Conservation (phyloP, 2,888 invertebrate genomes). For the Mesoligia furuncula region DNA sequence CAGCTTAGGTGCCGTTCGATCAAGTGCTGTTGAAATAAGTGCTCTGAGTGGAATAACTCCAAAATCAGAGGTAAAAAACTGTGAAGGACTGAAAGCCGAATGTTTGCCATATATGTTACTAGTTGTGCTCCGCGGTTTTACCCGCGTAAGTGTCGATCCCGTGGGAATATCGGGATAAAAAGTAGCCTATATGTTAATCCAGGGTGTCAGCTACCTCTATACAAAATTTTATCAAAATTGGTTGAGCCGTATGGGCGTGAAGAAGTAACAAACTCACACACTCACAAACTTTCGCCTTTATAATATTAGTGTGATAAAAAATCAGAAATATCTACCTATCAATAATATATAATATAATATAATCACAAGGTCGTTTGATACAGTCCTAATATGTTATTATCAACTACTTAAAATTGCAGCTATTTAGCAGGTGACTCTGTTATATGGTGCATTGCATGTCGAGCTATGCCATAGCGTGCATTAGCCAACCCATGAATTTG, state of each 20-base stretch:
- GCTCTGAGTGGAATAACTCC: background rate
- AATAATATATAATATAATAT: too few relatives aligned
- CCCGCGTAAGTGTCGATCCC: too few relatives aligned
- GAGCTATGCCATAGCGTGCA: constrained; percentile 43
- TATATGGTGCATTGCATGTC: constrained; percentile 54
- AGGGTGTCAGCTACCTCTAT: too few relatives aligned
- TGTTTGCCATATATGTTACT: too few relatives aligned
- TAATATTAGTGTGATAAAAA: too few relatives aligned
- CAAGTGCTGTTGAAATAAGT: background rate
- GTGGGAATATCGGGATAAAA: too few relatives aligned
- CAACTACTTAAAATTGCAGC: constrained; percentile 43
- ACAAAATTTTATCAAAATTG: too few relatives aligned
- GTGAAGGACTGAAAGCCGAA: background rate
- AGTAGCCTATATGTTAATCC: too few relatives aligned
- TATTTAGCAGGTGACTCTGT: constrained; percentile 24
- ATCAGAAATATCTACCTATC: background rate
- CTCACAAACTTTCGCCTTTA: too few relatives aligned
- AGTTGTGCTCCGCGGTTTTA: too few relatives aligned
- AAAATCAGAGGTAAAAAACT: background rate
- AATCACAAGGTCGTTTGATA: constrained; percentile 6
- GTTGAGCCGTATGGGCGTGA: too few relatives aligned
- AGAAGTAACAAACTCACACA: too few relatives aligned
- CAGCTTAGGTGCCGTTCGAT: background rate
- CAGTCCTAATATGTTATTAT: background rate
- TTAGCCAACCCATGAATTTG: constrained; percentile 48